Percentiles rank a stretch among this genome's conserved stretches.
Conservation (phyloP, 2,888 invertebrate genomes). For the Nomada ferruginata region DNA sequence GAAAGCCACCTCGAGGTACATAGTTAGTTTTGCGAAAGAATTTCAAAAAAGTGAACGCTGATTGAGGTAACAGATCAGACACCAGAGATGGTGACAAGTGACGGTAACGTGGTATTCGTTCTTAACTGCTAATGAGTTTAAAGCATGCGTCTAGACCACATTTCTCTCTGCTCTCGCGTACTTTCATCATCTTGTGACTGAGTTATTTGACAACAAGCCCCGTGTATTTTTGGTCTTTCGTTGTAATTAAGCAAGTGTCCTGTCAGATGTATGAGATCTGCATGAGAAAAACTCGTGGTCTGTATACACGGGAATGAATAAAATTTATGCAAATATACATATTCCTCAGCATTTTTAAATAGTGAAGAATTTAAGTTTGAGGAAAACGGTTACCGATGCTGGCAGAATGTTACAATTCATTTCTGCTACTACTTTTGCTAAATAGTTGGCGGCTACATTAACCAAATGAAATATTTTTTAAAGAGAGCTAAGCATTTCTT, state of each 20-base stretch:
- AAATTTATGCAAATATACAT: not conserved
- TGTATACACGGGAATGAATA: not conserved
- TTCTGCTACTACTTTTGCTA: too few relatives aligned
- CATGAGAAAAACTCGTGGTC: not conserved
- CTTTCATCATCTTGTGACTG: slow-evolving; percentile 21
- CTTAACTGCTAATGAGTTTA: slow-evolving; percentile 60
- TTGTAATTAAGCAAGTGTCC: slow-evolving; percentile 36
- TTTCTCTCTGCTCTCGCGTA: slow-evolving; percentile 29
- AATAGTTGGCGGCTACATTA: too few relatives aligned
- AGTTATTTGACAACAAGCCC: slow-evolving; percentile 42
- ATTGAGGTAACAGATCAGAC: slow-evolving; percentile 34
- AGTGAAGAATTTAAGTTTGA: not conserved
- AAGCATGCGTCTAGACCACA: slow-evolving; percentile 36
- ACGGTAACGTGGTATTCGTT: slow-evolving; percentile 40
- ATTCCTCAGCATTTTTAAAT: too few relatives aligned
- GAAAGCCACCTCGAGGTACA: slow-evolving; percentile 26
- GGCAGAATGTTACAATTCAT: too few relatives aligned
- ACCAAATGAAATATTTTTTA: not conserved
- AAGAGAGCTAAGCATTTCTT: not conserved
- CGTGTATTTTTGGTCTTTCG: slow-evolving; percentile 42
- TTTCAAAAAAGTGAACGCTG: slow-evolving; percentile 33
- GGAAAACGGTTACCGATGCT: not conserved
- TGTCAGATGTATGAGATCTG: not conserved
- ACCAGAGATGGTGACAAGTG: slow-evolving; percentile 52
- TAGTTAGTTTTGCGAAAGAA: slow-evolving; percentile 8